Percentiles rank a stretch among this genome's conserved stretches.
phyloP scores from a whole-genome alignment of 1,140 invertebrate genomes.

The Hetaerina americana region DNA sequence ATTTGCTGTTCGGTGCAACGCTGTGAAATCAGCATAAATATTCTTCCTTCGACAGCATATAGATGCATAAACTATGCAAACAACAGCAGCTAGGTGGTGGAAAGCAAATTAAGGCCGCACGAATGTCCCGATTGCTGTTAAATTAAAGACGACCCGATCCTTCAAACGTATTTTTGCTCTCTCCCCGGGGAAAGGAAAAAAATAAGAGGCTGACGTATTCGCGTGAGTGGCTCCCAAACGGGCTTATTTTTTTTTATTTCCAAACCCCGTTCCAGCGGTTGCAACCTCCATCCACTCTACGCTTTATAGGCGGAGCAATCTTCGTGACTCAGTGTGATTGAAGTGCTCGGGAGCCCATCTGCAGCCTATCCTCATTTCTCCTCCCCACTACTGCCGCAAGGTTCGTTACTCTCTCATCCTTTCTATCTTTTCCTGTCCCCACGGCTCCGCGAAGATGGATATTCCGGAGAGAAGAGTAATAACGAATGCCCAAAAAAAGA shows the following conservation, averaged over 20 bases:
- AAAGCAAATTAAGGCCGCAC: background rate
- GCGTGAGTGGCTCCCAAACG: background rate
- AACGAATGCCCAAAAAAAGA: background rate
- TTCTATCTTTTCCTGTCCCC: background rate
- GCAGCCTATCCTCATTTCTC: background rate
- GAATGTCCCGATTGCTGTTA: background rate
- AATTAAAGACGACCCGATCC: background rate
- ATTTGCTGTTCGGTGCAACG: too few species aligned
- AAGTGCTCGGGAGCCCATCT: background rate
- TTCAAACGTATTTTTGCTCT: background rate
- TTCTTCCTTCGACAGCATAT: too few species aligned
- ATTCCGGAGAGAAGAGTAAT: background rate
- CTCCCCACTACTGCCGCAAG: background rate
- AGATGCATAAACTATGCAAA: too few species aligned
- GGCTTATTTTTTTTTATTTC: background rate
- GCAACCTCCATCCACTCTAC: background rate
- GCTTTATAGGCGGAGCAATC: background rate
- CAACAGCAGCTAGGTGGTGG: too few species aligned
- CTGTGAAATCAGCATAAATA: too few species aligned
- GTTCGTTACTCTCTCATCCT: background rate
- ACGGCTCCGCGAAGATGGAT: too few species aligned
- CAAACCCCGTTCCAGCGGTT: background rate
- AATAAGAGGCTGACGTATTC: background rate
- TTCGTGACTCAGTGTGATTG: background rate
- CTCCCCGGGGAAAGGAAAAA: background rate